Percentiles rank a stretch among this genome's conserved stretches.
Conservation (phyloP, 2,888 invertebrate genomes). For the Subacronicta megacephala region DNA sequence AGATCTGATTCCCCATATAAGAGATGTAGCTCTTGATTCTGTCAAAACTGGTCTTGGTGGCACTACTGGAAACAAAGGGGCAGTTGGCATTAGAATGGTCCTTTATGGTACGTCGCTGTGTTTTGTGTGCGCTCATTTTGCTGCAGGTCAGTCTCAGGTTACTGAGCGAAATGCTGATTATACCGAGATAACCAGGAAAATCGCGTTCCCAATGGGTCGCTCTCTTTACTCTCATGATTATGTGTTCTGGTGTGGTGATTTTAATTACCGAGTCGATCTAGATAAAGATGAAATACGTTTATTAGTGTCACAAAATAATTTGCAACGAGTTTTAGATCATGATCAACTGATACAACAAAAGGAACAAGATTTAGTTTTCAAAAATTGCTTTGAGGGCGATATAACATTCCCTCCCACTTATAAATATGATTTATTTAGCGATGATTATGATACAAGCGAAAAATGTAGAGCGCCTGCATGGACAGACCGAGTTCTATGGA, state of each 20-base stretch:
- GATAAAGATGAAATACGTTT: slow-evolving; percentile 98
- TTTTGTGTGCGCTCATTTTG: slow-evolving; percentile 99
- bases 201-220: slow-evolving; percentile 97
- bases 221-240: slow-evolving; percentile 98
- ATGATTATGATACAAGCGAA: slow-evolving; percentile 99
- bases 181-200: slow-evolving; percentile 97
- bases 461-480: slow-evolving; percentile 99
- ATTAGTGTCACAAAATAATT: slow-evolving; percentile 93
- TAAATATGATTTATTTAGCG: slow-evolving; percentile 99
- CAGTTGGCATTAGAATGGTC: slow-evolving; percentile 97
- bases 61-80: slow-evolving; percentile 99
- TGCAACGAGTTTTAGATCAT: slow-evolving; percentile 93
- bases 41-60: slow-evolving; percentile 99
- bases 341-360: slow-evolving; percentile 97
- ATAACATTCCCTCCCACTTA: slow-evolving; percentile 98
- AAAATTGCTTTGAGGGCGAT: slow-evolving; percentile 97
- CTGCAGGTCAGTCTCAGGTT: slow-evolving; percentile 99
- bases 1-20: slow-evolving; percentile 95
- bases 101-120: slow-evolving; percentile 98
- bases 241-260: slow-evolving; percentile 99
- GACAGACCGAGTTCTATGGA: slow-evolving; percentile 99
- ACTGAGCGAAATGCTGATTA: slow-evolving; percentile 98
- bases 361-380: slow-evolving; percentile 95
- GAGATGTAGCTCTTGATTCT: slow-evolving; percentile 97
- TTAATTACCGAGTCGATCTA: slow-evolving; percentile 99